Evolutionary conservation across 2,113 vertebrate species (phyloP).

Genomic region (Clarias macrocephalus): DNA sequence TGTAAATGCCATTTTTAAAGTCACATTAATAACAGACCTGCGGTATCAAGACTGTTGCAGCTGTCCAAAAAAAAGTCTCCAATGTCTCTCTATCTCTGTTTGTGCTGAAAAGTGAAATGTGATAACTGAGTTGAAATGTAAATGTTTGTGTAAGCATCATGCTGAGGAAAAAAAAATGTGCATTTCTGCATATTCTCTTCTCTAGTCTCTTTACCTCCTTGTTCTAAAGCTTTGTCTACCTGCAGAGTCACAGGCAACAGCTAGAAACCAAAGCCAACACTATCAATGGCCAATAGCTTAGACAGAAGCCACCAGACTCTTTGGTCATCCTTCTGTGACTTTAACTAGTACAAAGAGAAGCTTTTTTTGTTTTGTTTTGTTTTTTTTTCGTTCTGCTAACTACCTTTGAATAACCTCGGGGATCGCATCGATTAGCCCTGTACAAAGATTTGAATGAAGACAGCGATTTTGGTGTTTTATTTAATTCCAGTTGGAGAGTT

Average conservation of each 20-base stretch:
- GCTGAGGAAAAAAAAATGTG: slow-evolving; percentile 75
- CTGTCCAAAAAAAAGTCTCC: slow-evolving; percentile 78
- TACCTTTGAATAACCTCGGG: slow-evolving; percentile 99
- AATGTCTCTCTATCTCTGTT: slow-evolving; percentile 85
- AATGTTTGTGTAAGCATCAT: slow-evolving; percentile 90
- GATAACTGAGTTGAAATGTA: slow-evolving; percentile 80
- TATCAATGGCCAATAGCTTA: slow-evolving; percentile 99
- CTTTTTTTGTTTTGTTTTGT: slow-evolving; percentile 69
- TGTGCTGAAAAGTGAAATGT: slow-evolving; percentile 91
- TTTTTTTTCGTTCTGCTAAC: slow-evolving; percentile 76
- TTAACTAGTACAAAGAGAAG: slow-evolving; percentile 98
- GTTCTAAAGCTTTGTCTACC: slow-evolving; percentile 99
- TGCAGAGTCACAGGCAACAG: slow-evolving; percentile 99
- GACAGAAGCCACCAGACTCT: slow-evolving; percentile 94
- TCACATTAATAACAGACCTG: slow-evolving; percentile 80
- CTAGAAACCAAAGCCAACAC: slow-evolving; percentile 99
- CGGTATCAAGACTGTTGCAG: slow-evolving; percentile 93
- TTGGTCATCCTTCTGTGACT: slow-evolving; percentile 96
- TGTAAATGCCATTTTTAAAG: slow-evolving; percentile 97
- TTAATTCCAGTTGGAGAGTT: slow-evolving; percentile 83
- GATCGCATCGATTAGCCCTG: slow-evolving; percentile 95
- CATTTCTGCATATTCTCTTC: slow-evolving; percentile 94
- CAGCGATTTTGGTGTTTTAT: slow-evolving; percentile 81
- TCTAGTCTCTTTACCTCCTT: slow-evolving; percentile 97
- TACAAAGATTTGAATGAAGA: slow-evolving; percentile 80